These are phyloP conservation scores for Euclidia mi DNA, from an alignment of 2,888 invertebrate species.

Conservation along the genomic window DNA sequence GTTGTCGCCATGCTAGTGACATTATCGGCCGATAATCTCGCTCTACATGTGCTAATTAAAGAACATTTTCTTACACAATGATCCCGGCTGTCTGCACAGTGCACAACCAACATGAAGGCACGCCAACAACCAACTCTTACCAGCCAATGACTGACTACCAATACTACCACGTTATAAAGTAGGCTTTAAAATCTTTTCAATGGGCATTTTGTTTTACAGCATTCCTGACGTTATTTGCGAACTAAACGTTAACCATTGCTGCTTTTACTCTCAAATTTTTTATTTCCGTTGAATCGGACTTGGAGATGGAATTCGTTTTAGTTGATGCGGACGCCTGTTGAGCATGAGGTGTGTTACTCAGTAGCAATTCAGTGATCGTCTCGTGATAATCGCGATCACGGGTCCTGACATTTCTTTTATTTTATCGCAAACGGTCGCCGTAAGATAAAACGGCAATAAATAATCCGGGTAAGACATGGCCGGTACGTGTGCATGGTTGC, in stretches of 20 bases:
- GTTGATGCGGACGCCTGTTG: constrained; percentile 31
- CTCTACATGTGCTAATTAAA: constrained; percentile 88
- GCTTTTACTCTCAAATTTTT: constrained; percentile 10
- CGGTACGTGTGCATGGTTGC: constrained; percentile 81
- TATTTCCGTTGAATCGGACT: constrained; percentile 6
- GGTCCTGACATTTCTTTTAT: constrained; percentile 87
- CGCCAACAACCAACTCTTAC: constrained; percentile 73
- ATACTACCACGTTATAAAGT: constrained; percentile 75
- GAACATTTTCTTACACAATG: constrained; percentile 82
- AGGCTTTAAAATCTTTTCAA: constrained; percentile 77
- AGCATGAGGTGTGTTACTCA: constrained; percentile 60
- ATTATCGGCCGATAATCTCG: constrained; percentile 81
- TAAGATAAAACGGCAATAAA: constrained; percentile 87
- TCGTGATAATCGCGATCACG: constrained; percentile 87
- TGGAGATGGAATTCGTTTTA: constrained; percentile 50
- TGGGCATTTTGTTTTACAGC: constrained; percentile 77
- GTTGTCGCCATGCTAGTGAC: constrained; percentile 75
- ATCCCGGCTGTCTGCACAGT: constrained; percentile 77
- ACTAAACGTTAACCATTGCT: constrained; percentile 53
- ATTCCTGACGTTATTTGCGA: constrained; percentile 40
- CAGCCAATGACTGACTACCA: constrained; percentile 82
- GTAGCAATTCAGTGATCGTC: constrained; percentile 82
- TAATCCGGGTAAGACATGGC: constrained; percentile 80
- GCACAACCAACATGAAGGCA: constrained; percentile 68
- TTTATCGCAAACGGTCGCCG: constrained; percentile 84